phyloP scores from a whole-genome alignment of 1,140 invertebrate genomes.

The Pseudoatta argentina region DNA sequence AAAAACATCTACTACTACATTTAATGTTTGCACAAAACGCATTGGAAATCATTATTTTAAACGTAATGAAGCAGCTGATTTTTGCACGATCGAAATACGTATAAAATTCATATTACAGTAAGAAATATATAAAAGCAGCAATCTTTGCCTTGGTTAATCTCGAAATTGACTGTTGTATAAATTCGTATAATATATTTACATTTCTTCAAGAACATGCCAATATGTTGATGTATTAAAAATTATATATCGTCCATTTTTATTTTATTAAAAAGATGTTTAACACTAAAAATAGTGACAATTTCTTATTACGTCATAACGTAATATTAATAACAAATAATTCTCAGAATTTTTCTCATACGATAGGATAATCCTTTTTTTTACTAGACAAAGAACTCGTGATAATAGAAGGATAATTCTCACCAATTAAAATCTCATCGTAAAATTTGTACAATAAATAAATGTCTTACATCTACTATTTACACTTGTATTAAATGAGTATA shows the following conservation, averaged over 20 bases:
- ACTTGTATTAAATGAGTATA: constrained; percentile 60
- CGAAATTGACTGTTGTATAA: constrained; percentile 2
- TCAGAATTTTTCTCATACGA: constrained; percentile 42
- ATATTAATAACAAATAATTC: not conserved
- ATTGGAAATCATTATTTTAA: constrained; percentile 32
- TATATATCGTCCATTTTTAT: constrained; percentile 1
- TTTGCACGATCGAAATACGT: constrained; percentile 28
- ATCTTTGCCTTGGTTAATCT: not conserved
- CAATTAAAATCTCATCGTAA: constrained; percentile 73
- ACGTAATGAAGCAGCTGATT: not conserved
- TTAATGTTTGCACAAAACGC: constrained; percentile 28
- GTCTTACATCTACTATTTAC: constrained; percentile 78
- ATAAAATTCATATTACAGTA: constrained; percentile 26
- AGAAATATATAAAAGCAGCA: constrained; percentile 45
- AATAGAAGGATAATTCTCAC: constrained; percentile 63
- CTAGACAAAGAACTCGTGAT: constrained; percentile 52
- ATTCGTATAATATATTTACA: constrained; percentile 64
- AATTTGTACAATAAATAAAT: constrained; percentile 83
- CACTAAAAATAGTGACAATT: constrained; percentile 9
- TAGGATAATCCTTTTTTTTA: constrained; percentile 54
- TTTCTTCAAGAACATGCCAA: constrained; percentile 25
- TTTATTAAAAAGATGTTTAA: constrained; percentile 24
- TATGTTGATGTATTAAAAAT: constrained; percentile 45
- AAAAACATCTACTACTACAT: constrained; percentile 29
- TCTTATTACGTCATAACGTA: constrained; percentile 8